phyloP scores from a whole-genome alignment of 2,888 invertebrate species.

The Thereva unica region DNA sequence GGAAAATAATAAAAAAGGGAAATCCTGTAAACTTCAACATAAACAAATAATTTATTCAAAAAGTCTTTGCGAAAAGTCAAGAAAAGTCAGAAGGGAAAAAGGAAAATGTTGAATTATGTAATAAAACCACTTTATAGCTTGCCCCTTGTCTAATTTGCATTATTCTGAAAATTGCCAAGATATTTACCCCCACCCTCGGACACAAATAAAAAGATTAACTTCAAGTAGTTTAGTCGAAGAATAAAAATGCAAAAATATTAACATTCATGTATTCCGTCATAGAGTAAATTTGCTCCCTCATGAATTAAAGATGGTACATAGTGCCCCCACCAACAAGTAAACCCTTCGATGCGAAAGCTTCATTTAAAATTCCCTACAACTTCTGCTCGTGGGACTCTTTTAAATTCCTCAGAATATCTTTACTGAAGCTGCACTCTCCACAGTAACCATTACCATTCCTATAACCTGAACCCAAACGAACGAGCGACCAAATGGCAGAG shows the following conservation, averaged over 20 bases:
- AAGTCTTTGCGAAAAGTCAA: slow-evolving; percentile 7
- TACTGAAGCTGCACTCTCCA: slow-evolving; percentile 16
- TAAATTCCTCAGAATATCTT: slow-evolving; percentile 3
- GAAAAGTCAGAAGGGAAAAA: slow-evolving; percentile 14
- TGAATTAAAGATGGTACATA: slow-evolving; percentile 27
- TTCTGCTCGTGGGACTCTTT: slow-evolving; percentile 17
- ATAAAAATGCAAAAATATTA: slow-evolving; percentile 33
- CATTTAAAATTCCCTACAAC: slow-evolving; percentile 22
- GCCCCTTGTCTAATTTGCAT: slow-evolving; percentile 22
- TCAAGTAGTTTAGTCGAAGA: slow-evolving; percentile 25
- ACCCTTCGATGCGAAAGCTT: slow-evolving; percentile 27
- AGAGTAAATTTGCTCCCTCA: slow-evolving; percentile 30
- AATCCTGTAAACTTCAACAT: not conserved
- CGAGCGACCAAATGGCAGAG: not conserved
- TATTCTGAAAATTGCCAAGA: slow-evolving; percentile 23
- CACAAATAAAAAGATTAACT: slow-evolving; percentile 31
- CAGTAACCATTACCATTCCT: slow-evolving; percentile 14
- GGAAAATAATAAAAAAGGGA: not conserved
- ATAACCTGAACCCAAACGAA: slow-evolving; percentile 8
- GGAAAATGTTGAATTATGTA: slow-evolving; percentile 30
- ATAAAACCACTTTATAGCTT: slow-evolving; percentile 24
- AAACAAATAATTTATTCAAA: slow-evolving; percentile 15
- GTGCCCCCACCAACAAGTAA: slow-evolving; percentile 17
- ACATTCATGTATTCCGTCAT: slow-evolving; percentile 32
- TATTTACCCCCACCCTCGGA: slow-evolving; percentile 12